A percentile compares a stretch with the other conserved stretches of the same genome.
phyloP scores from a whole-genome alignment of 2,797 vertebrate species.

The Megalops cyprinoides region DNA sequence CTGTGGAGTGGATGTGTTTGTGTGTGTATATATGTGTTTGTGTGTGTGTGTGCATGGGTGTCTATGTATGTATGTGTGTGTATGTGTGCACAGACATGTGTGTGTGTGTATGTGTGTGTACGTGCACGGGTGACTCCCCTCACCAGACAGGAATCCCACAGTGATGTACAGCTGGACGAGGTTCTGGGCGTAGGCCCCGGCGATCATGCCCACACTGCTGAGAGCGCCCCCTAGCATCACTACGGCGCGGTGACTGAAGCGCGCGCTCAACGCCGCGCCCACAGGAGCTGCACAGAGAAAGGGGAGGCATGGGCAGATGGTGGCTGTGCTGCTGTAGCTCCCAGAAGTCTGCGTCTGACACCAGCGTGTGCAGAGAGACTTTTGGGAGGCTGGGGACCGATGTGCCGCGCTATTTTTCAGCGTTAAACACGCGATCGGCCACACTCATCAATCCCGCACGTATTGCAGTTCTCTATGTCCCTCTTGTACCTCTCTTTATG shows the following conservation, averaged over 20 bases:
- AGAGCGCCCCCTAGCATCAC: slow-evolving; percentile 65
- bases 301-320: slow-evolving; percentile 1
- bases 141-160: slow-evolving; percentile 65
- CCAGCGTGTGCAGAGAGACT: no score
- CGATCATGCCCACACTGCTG: slow-evolving; percentile 56
- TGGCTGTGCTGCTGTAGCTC: background rate
- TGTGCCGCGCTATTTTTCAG: no score
- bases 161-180: slow-evolving; percentile 64
- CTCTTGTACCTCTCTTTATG: no score
- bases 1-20: background rate
- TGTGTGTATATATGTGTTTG: no score
- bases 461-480: no score
- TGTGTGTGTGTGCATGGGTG: no score
- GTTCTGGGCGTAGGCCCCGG: slow-evolving; percentile 55
- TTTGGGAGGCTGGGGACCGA: no score
- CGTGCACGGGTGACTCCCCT: background rate
- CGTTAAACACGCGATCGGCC: no score
- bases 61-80: no score
- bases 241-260: slow-evolving; percentile 58
- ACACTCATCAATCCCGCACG: no score
- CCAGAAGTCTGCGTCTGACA: no score
- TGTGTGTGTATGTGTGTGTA: no score
- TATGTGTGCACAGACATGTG: background rate
- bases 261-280: slow-evolving; percentile 58
- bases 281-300: slow-evolving; percentile 55